phyloP scores from a whole-genome alignment of 2,113 vertebrate species.

The Trachemys scripta region DNA sequence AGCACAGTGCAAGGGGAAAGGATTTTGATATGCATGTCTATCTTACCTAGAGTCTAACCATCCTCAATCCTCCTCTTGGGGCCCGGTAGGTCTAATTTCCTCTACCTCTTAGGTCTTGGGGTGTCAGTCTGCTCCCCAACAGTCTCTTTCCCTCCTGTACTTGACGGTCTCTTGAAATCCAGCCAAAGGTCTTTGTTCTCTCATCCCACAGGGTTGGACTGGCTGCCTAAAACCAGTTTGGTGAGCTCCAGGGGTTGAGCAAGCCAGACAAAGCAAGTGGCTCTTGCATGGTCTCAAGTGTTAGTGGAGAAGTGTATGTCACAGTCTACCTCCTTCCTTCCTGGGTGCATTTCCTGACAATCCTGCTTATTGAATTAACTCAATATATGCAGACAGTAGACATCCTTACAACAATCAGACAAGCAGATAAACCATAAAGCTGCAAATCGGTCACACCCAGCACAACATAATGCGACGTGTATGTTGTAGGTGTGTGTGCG shows the following conservation, averaged over 20 bases:
- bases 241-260: neutral
- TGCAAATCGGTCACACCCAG: neutral
- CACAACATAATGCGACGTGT: accelerated
- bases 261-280: neutral
- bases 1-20: accelerated
- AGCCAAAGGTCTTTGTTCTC: neutral
- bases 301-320: neutral
- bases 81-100: neutral
- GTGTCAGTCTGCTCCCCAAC: neutral
- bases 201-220: neutral
- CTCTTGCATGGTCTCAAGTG: neutral
- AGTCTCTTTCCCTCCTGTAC: accelerated
- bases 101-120: neutral
- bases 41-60: neutral
- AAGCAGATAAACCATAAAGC: neutral
- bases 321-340: neutral
- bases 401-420: neutral
- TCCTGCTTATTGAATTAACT: neutral
- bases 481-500: neutral
- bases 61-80: neutral
- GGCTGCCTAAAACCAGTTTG: neutral
- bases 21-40: accelerated
- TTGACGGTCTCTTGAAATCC: neutral
- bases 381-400: neutral
- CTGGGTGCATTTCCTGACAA: neutral